Evolutionary conservation across 2,113 vertebrate species (phyloP).

Genomic region (Ardeotis arabs): DNA sequence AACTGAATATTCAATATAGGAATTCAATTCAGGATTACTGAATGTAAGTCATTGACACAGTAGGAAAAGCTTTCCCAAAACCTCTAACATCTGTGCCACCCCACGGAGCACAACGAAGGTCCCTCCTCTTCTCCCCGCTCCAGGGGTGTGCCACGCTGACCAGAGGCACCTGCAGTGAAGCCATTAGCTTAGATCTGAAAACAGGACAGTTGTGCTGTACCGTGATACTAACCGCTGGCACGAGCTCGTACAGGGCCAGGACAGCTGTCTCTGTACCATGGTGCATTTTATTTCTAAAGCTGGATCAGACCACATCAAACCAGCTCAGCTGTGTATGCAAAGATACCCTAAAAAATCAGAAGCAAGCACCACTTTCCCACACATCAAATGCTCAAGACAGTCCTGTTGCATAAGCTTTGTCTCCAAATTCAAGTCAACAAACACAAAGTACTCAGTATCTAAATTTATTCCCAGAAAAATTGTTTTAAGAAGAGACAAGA

Average conservation of each 20-base stretch:
- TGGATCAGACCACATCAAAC: neutral
- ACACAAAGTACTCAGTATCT: neutral
- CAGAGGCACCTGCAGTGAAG: neutral
- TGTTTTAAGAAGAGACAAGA: neutral
- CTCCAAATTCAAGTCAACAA: neutral
- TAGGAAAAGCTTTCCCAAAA: neutral
- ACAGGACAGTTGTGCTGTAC: neutral
- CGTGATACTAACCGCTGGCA: fast-evolving
- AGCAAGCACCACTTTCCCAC: neutral
- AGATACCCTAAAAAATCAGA: neutral
- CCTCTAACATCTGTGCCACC: neutral
- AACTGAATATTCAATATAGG: neutral
- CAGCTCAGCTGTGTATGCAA: neutral
- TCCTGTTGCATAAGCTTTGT: neutral
- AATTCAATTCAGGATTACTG: neutral
- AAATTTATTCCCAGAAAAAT: neutral
- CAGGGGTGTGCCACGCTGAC: neutral
- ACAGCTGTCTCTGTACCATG: neutral
- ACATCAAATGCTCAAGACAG: neutral
- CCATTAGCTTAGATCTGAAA: neutral
- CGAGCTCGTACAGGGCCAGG: fast-evolving
- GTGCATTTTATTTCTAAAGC: neutral
- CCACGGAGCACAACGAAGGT: fast-evolving
- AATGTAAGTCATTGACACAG: neutral
- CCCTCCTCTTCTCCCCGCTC: neutral